Percentiles rank a stretch among this genome's conserved stretches.
Evolutionary conservation across 2,888 invertebrate species (phyloP).

Genomic region (Xiphydria camelus): DNA sequence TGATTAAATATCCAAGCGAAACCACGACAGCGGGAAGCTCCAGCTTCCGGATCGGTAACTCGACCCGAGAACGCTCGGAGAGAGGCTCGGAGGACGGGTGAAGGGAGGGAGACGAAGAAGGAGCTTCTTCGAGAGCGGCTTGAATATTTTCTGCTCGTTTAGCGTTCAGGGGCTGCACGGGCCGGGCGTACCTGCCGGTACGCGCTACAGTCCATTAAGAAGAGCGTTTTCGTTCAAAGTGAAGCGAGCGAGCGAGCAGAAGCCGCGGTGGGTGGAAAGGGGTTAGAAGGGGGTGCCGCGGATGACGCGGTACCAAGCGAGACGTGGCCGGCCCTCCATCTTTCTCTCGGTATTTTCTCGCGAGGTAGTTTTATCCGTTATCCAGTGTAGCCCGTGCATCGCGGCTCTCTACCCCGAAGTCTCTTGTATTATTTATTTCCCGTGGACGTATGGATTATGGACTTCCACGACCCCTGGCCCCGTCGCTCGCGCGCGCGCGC

Average conservation of each 20-base stretch:
- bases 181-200: neutral
- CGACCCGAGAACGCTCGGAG: too few relatives aligned
- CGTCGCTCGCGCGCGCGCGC: neutral
- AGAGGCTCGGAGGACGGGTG: too few relatives aligned
- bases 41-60: too few relatives aligned
- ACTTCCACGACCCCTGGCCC: slow-evolving; percentile 9
- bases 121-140: slow-evolving; percentile 4
- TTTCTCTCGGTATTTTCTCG: slow-evolving; percentile 2
- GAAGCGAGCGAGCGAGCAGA: slow-evolving; percentile 3
- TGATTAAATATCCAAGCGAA: too few relatives aligned
- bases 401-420: slow-evolving; percentile 22
- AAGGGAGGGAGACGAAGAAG: too few relatives aligned
- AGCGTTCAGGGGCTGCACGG: neutral
- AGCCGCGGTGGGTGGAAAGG: neutral
- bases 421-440: slow-evolving; percentile 54
- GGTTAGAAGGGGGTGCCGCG: neutral
- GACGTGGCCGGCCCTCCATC: too few relatives aligned
- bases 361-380: slow-evolving; percentile 6
- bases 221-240: slow-evolving; percentile 13
- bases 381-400: slow-evolving; percentile 5
- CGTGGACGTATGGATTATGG: slow-evolving; percentile 51
- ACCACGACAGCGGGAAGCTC: too few relatives aligned
- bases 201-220: slow-evolving; percentile 15
- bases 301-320: too few relatives aligned
- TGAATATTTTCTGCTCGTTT: neutral